Conservation (phyloP, 1,140 invertebrate genomes). For the Cotesia chilonis region DNA sequence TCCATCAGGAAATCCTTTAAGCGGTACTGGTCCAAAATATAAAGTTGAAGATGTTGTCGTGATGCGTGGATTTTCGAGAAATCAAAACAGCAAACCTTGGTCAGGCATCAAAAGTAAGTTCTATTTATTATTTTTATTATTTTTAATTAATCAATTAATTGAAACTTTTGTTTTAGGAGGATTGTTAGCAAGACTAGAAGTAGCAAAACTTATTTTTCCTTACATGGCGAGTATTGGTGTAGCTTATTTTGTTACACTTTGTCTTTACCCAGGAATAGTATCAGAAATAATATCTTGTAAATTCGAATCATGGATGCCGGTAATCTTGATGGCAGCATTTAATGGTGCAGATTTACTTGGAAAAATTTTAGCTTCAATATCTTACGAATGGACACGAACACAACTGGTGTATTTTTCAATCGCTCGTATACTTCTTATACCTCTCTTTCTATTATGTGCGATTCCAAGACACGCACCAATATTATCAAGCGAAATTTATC, state of each 20-base stretch:
- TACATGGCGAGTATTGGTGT: constrained; percentile 88
- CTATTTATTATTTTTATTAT: too few relatives aligned
- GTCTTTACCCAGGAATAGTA: constrained; percentile 88
- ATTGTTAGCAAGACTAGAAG: constrained; percentile 74
- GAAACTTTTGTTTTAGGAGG: constrained; percentile 68
- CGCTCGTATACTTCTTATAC: constrained; percentile 77
- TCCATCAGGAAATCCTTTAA: constrained; percentile 64
- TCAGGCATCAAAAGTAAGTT: constrained; percentile 72
- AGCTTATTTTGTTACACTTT: constrained; percentile 88
- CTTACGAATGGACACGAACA: constrained; percentile 80
- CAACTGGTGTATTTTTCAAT: constrained; percentile 78
- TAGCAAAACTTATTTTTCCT: constrained; percentile 83
- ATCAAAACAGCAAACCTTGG: constrained; percentile 65
- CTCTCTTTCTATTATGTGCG: constrained; percentile 81
- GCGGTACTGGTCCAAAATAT: constrained; percentile 71
- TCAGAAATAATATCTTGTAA: constrained; percentile 86
- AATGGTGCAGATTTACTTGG: constrained; percentile 87
- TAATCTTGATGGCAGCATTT: constrained; percentile 87
- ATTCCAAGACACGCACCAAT: constrained; percentile 77
- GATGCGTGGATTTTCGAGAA: constrained; percentile 67
- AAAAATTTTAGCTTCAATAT: constrained; percentile 83
- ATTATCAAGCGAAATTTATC: constrained; percentile 74
- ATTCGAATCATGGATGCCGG: constrained; percentile 88
- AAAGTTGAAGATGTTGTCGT: constrained; percentile 85
- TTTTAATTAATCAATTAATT: constrained; percentile 23